These are phyloP conservation scores for Ellobium chinense DNA, from an alignment of 2,888 invertebrate species.

Conservation along the genomic window DNA sequence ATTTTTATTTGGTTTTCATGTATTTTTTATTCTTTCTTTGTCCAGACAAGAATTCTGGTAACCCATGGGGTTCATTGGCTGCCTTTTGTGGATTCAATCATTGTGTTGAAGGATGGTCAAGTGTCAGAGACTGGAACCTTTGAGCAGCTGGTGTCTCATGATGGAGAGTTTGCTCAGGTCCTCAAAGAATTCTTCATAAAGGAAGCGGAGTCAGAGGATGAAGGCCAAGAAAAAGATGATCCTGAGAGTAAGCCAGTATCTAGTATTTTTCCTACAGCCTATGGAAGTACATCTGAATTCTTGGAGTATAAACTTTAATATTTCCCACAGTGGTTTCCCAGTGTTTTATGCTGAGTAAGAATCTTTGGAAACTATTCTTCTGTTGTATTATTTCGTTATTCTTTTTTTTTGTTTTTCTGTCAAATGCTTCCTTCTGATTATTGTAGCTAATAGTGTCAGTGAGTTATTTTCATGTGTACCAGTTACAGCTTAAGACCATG, in stretches of 20 bases:
- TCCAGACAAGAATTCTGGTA: constrained; percentile 28
- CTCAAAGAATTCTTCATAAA: constrained; percentile 35
- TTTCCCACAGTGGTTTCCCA: too few species aligned
- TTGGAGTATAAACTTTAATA: too few species aligned
- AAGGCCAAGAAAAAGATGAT: constrained; percentile 22
- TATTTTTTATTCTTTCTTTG: neutral
- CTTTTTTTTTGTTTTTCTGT: too few species aligned
- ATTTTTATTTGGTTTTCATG: neutral
- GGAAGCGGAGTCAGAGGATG: constrained; percentile 40
- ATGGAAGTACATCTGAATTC: too few species aligned
- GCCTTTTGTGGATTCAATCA: constrained; percentile 31
- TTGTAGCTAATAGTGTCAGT: too few species aligned
- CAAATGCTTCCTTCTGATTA: too few species aligned
- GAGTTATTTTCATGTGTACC: too few species aligned
- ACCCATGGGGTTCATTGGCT: constrained; percentile 41
- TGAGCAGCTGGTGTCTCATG: constrained; percentile 37
- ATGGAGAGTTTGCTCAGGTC: constrained; percentile 40
- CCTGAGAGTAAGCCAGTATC: constrained; percentile 34
- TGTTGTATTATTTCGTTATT: too few species aligned
- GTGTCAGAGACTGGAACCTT: constrained; percentile 26
- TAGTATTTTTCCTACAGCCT: too few species aligned
- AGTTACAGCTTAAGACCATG: too few species aligned
- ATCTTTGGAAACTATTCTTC: too few species aligned
- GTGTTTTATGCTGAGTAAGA: too few species aligned
- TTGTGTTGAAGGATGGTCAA: constrained; percentile 31